phyloP scores from a whole-genome alignment of 2,113 vertebrate genomes.

The Neodon shergylaensis region DNA sequence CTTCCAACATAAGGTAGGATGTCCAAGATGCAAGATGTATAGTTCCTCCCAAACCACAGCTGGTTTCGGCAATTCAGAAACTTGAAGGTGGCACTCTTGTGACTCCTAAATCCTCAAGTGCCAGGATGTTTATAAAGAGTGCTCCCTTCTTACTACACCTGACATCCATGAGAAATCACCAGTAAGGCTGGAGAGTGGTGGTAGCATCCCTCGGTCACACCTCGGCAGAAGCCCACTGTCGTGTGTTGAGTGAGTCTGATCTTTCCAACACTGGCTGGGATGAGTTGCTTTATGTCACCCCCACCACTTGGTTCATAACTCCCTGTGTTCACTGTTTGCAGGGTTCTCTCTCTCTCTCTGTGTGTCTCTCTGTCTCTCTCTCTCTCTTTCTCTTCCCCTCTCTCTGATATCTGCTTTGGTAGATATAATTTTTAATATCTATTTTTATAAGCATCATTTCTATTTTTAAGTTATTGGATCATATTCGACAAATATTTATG shows the following conservation, averaged over 20 bases:
- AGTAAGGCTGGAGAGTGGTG: background rate
- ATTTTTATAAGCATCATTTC: slow-evolving; percentile 55
- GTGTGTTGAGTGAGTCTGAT: background rate
- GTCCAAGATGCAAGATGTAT: background rate
- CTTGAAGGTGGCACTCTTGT: background rate
- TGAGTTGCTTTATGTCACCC: background rate
- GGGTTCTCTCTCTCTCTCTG: background rate
- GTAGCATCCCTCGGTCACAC: too few relatives aligned
- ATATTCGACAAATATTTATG: slow-evolving; percentile 40
- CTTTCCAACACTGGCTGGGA: background rate
- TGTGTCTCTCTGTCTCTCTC: background rate
- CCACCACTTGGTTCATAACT: accelerated
- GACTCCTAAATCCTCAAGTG: slow-evolving; percentile 44
- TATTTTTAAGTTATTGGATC: background rate
- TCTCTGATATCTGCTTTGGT: background rate
- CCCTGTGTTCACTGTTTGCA: background rate
- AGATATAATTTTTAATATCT: slow-evolving; percentile 61
- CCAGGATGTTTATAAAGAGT: slow-evolving; percentile 18
- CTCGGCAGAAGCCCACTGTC: background rate
- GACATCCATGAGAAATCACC: slow-evolving; percentile 1
- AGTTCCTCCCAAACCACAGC: background rate
- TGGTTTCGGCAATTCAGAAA: background rate
- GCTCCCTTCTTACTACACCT: background rate
- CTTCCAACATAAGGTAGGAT: slow-evolving; percentile 18
- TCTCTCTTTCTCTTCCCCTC: background rate